Conservation (phyloP, 1,140 invertebrate genomes). For the Hirudo medicinalis region DNA sequence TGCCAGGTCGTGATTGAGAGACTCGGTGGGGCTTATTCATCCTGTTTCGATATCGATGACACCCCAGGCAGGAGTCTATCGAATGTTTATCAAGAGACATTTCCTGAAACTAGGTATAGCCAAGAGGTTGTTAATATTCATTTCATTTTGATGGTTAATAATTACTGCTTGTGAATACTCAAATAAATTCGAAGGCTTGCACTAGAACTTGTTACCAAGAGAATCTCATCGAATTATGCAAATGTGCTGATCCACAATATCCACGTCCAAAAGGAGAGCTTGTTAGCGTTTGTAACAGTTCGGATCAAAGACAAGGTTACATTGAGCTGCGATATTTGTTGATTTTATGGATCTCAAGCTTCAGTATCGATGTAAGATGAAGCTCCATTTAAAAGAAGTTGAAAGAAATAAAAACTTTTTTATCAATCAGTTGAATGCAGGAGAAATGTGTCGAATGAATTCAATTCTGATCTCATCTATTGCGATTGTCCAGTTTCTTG, state of each 20-base stretch:
- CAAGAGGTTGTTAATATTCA: neutral
- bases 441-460: too few relatives aligned
- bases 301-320: constrained; percentile 11
- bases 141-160: neutral
- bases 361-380: too few relatives aligned
- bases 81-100: neutral
- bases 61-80: neutral
- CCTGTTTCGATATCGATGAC: neutral
- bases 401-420: too few relatives aligned
- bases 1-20: neutral
- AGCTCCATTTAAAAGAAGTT: too few relatives aligned
- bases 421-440: too few relatives aligned
- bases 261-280: constrained; percentile 6
- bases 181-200: constrained; percentile 19
- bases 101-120: constrained; percentile 6
- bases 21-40: neutral
- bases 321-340: neutral
- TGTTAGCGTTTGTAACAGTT: constrained; percentile 5
- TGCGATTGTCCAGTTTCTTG: too few relatives aligned
- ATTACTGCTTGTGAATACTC: neutral
- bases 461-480: too few relatives aligned
- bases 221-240: constrained; percentile 17
- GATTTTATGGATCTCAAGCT: neutral
- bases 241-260: constrained; percentile 20
- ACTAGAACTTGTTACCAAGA: constrained; percentile 22